phyloP scores from a whole-genome alignment of 2,888 invertebrate species.

The Trichacis sp. region DNA sequence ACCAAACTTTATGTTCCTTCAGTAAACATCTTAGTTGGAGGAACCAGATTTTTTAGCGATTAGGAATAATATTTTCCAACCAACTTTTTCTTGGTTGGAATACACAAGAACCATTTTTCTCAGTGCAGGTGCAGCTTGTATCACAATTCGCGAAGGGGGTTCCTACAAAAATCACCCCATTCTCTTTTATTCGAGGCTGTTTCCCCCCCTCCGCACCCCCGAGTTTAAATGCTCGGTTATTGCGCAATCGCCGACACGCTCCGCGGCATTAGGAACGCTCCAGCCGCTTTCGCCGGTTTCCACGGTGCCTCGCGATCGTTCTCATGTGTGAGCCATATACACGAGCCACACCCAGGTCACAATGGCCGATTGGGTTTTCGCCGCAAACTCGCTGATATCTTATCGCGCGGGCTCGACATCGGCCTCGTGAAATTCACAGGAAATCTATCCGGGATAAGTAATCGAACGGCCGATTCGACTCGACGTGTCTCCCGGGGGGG shows the following conservation, averaged over 20 bases:
- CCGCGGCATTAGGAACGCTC: conserved; percentile 30
- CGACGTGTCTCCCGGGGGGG: not conserved
- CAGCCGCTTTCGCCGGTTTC: conserved; percentile 40
- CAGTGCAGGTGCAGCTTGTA: too few species aligned
- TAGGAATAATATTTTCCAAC: too few species aligned
- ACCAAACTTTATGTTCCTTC: too few species aligned
- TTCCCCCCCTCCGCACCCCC: too few species aligned
- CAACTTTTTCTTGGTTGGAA: too few species aligned
- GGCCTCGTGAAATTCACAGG: not conserved
- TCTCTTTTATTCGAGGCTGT: not conserved
- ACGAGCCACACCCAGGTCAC: conserved; percentile 43
- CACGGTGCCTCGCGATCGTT: conserved; percentile 6
- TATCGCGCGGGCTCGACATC: conserved; percentile 14
- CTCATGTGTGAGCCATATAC: conserved; percentile 19
- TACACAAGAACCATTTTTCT: too few species aligned
- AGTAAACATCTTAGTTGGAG: too few species aligned
- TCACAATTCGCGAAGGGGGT: too few species aligned
- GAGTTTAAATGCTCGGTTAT: conserved; percentile 10
- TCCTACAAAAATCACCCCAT: conserved; percentile 1
- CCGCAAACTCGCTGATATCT: conserved; percentile 37
- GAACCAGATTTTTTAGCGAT: too few species aligned
- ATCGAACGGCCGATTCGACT: not conserved
- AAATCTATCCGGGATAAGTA: not conserved
- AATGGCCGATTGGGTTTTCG: conserved; percentile 33
- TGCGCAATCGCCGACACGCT: conserved; percentile 27